A percentile compares a stretch with the other conserved stretches of the same genome.
Conservation (phyloP, 2,113 vertebrate genomes). For the Amphiprion ocellaris region DNA sequence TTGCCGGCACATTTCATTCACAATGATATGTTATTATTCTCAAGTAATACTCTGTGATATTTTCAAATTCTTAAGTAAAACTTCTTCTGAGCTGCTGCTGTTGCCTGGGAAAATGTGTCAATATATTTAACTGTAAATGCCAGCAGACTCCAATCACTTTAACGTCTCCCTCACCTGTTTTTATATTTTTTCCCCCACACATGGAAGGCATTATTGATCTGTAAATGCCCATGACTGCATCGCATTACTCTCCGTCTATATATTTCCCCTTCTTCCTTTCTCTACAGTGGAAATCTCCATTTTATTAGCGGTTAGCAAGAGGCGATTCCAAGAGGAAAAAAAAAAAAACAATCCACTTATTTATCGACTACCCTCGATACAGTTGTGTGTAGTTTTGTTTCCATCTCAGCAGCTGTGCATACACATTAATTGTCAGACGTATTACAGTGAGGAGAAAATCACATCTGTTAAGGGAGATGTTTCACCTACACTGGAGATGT, state of each 20-base stretch:
- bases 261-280: too few relatives aligned
- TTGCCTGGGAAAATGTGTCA: background rate
- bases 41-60: constrained; percentile 28
- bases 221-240: constrained; percentile 18
- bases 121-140: constrained; percentile 38
- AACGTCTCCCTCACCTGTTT: background rate
- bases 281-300: constrained; percentile 1
- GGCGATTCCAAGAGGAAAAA: background rate
- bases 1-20: background rate
- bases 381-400: background rate
- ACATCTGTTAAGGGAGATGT: constrained; percentile 4
- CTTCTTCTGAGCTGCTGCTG: background rate
- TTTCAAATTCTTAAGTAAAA: constrained; percentile 31
- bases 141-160: constrained; percentile 13
- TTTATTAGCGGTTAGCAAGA: background rate
- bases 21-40: background rate
- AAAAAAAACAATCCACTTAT: background rate
- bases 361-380: background rate
- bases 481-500: background rate
- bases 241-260: constrained; percentile 1
- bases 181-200: background rate
- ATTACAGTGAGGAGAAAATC: constrained; percentile 1
- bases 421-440: background rate
- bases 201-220: constrained; percentile 37
- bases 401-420: background rate